These are phyloP conservation scores for Campoletis sonorensis DNA, from an alignment of 1,140 invertebrate species.

Conservation along the genomic window DNA sequence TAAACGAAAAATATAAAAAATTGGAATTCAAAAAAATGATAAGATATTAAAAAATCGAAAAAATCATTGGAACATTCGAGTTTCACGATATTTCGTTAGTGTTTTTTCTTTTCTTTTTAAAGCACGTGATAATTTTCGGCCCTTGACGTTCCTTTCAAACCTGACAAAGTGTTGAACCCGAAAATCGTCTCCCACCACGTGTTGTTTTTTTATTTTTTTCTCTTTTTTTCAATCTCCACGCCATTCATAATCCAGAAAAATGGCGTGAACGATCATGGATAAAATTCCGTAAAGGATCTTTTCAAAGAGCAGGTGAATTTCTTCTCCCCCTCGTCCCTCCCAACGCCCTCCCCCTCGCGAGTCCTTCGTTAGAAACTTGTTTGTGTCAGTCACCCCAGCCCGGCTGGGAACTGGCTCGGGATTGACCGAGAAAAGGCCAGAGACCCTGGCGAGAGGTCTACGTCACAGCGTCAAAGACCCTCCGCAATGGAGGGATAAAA, in stretches of 20 bases:
- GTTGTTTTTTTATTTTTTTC: neutral
- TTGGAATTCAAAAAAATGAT: too few species aligned
- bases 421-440: slow-evolving; percentile 13
- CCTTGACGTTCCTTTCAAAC: neutral
- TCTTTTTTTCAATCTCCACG: neutral
- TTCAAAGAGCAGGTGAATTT: neutral
- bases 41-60: too few species aligned
- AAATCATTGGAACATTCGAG: too few species aligned
- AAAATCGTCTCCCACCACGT: neutral
- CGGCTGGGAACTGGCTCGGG: slow-evolving; percentile 12
- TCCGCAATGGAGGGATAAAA: neutral
- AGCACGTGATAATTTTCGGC: neutral
- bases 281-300: neutral
- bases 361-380: slow-evolving; percentile 14
- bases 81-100: neutral
- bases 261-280: neutral
- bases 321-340: too few species aligned
- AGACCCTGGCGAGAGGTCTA: neutral
- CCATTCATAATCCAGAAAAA: too few species aligned
- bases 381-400: slow-evolving; percentile 10
- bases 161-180: neutral
- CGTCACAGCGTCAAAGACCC: slow-evolving; percentile 12
- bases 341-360: neutral
- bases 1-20: too few species aligned
- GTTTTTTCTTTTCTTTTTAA: neutral